Evolutionary conservation across 2,113 vertebrate genomes (phyloP).

Genomic region (Cyanistes caeruleus): DNA sequence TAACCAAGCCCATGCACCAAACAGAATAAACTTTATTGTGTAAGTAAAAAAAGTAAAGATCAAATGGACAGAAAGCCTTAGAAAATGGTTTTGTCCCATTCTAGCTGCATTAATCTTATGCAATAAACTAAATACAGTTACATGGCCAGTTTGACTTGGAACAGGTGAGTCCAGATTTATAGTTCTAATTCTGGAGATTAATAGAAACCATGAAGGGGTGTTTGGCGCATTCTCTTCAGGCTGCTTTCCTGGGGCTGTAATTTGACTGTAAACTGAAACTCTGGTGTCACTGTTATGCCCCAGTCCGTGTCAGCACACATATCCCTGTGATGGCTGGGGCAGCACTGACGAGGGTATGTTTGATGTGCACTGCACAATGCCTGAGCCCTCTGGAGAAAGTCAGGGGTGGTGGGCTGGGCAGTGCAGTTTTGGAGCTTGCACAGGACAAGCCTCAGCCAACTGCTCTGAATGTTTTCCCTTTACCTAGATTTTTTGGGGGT

Average conservation of each 20-base stretch:
- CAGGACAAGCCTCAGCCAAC: neutral
- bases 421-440: neutral
- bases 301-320: accelerated
- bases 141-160: neutral
- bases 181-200: neutral
- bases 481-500: neutral
- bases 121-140: neutral
- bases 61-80: neutral
- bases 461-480: neutral
- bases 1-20: constrained; percentile 25
- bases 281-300: neutral
- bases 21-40: neutral
- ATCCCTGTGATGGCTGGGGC: neutral
- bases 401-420: neutral
- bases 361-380: accelerated
- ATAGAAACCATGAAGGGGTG: neutral
- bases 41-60: neutral
- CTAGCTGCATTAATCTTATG: neutral
- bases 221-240: neutral
- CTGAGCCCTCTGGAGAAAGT: neutral
- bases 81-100: neutral
- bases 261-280: neutral
- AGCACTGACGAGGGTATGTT: neutral
- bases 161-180: neutral
- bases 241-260: neutral